Conservation (phyloP, 1,140 invertebrate species). For the Ips nitidus region DNA sequence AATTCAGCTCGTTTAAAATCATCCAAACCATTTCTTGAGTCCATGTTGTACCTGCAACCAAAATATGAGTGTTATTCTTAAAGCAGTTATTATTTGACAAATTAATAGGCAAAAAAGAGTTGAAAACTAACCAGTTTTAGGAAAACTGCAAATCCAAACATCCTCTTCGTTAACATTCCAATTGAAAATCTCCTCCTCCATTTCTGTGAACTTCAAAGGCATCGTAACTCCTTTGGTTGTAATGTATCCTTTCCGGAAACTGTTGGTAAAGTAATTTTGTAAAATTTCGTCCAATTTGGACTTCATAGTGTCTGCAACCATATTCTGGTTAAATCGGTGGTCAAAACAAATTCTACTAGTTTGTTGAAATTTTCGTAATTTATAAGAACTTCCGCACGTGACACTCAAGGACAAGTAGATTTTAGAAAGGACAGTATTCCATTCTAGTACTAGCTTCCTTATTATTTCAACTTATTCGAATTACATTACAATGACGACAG, state of each 20-base stretch:
- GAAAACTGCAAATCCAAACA: conserved; percentile 44
- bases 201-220: conserved; percentile 38
- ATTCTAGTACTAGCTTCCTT: no score
- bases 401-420: no score
- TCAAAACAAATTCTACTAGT: no score
- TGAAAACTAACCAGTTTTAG: conserved; percentile 42
- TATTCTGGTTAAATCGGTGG: no score
- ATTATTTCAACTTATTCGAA: no score
- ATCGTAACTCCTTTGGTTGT: conserved; percentile 39
- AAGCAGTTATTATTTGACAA: neutral
- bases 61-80: conserved; percentile 11
- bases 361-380: no score
- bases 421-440: no score
- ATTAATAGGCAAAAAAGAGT: neutral
- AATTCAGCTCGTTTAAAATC: conserved; percentile 57
- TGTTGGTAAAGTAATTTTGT: conserved; percentile 39
- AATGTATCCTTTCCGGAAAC: conserved; percentile 40
- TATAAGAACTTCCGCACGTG: no score
- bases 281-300: conserved; percentile 36
- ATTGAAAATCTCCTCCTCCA: conserved; percentile 40
- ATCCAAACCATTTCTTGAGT: conserved; percentile 63
- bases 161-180: conserved; percentile 41
- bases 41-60: conserved; percentile 59
- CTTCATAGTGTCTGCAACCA: no score
- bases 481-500: no score